These are phyloP conservation scores for Aphaenogaster ashmeadi DNA, from an alignment of 1,140 invertebrate species.

Conservation along the genomic window DNA sequence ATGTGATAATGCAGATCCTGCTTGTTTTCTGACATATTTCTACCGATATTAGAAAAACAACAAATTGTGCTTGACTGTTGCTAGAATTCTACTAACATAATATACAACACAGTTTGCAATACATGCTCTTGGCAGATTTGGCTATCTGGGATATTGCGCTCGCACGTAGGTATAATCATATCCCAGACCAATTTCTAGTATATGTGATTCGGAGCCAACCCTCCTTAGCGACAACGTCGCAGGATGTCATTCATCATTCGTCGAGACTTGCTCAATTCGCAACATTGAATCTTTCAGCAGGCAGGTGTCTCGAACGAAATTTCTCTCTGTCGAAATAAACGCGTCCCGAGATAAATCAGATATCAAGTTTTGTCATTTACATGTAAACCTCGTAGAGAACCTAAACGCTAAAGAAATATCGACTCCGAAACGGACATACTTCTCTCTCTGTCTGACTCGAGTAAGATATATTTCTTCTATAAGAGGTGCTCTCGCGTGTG, in stretches of 20 bases:
- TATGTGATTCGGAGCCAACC: conserved; percentile 7
- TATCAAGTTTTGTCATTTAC: background rate
- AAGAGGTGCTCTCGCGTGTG: background rate
- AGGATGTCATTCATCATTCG: conserved; percentile 27
- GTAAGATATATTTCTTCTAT: background rate
- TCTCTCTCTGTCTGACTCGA: background rate
- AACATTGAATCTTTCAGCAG: conserved; percentile 15
- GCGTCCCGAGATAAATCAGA: background rate
- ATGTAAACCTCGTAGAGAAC: background rate
- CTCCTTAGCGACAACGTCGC: conserved; percentile 10
- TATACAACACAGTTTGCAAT: no score
- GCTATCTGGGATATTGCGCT: background rate
- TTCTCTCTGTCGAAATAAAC: background rate
- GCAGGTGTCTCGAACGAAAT: background rate
- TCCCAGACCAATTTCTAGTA: background rate
- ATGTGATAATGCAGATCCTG: no score
- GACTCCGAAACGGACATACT: background rate
- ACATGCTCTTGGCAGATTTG: no score
- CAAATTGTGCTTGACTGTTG: no score
- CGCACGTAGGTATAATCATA: background rate
- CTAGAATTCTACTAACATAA: no score
- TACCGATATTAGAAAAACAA: no score
- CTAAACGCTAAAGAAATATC: background rate
- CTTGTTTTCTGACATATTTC: no score
- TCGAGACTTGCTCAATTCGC: background rate